Conservation (phyloP, 92 coral and sea anemone species). For the Phenganax stokvisi region DNA sequence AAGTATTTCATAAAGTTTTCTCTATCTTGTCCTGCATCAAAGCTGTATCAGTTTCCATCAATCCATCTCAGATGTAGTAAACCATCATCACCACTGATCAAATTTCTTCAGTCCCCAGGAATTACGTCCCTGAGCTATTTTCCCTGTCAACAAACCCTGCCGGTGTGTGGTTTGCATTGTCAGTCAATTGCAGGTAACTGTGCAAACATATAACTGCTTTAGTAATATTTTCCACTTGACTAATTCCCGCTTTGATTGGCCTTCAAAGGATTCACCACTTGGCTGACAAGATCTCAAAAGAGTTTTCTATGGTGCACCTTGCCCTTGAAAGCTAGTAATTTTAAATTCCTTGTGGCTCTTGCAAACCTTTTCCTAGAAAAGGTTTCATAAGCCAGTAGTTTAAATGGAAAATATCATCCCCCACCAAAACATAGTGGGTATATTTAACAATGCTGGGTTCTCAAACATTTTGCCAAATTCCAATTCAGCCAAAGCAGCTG, state of each 20-base stretch:
- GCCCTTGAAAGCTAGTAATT: conserved; percentile 7
- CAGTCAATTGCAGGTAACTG: conserved; percentile 36
- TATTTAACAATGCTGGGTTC: conserved; percentile 14
- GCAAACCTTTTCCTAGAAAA: conserved; percentile 14
- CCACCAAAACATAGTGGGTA: conserved; percentile 25
- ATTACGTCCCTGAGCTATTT: conserved; percentile 32
- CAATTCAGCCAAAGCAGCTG: conserved; percentile 27
- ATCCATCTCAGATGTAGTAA: conserved; percentile 15
- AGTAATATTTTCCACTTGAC: conserved; percentile 18
- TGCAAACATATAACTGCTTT: conserved; percentile 40
- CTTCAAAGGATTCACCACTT: no score
- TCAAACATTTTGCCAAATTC: conserved; percentile 11
- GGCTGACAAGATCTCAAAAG: conserved; percentile 20
- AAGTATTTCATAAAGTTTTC: conserved; percentile 15
- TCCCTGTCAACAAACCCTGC: conserved; percentile 37
- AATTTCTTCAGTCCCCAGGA: conserved; percentile 38
- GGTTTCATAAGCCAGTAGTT: conserved; percentile 31
- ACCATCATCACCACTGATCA: conserved; percentile 12
- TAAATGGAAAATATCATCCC: conserved; percentile 37
- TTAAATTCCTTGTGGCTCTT: not conserved
- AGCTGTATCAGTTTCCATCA: conserved; percentile 18
- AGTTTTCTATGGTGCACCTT: conserved; percentile 32
- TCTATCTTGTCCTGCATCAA: not conserved
- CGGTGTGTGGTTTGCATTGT: conserved; percentile 36
- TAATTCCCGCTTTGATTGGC: conserved; percentile 4